Evolutionary conservation across 2,113 vertebrate genomes (phyloP).

Genomic region (Tricholaema leucomelas): DNA sequence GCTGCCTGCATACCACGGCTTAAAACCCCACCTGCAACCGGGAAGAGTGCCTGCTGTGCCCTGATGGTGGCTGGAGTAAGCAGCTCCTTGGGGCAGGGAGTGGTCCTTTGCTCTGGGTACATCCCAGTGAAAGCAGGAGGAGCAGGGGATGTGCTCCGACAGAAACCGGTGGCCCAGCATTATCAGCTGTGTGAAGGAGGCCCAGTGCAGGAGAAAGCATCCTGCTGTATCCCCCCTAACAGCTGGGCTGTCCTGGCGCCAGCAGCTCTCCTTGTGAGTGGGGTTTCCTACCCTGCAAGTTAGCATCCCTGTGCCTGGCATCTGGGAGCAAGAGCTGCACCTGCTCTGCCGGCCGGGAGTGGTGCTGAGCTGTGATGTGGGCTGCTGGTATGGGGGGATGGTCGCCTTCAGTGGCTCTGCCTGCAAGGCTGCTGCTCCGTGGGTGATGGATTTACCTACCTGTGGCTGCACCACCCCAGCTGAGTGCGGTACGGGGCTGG

Average conservation of each 20-base stretch:
- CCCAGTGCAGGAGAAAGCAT: neutral
- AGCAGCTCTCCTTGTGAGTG: neutral
- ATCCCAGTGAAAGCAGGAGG: neutral
- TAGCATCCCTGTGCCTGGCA: rapidly evolving
- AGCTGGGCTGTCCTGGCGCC: neutral
- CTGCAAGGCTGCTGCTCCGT: neutral
- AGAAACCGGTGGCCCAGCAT: neutral
- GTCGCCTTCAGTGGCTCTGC: neutral
- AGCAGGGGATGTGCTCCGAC: neutral
- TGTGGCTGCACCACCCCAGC: neutral
- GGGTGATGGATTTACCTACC: rapidly evolving
- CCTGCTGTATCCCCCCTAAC: neutral
- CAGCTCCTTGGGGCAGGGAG: neutral
- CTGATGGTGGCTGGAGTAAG: neutral
- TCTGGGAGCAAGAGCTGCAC: neutral
- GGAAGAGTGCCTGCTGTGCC: neutral
- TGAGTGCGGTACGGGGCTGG: neutral
- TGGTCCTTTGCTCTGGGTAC: neutral
- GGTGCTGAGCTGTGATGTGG: neutral
- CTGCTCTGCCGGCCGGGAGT: rapidly evolving
- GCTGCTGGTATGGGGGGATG: neutral
- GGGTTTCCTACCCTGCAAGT: neutral
- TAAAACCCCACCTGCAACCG: neutral
- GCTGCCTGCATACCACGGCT: rapidly evolving
- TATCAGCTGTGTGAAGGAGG: neutral